Conservation (phyloP, 2,113 vertebrate genomes). For the Etia nguti region DNA sequence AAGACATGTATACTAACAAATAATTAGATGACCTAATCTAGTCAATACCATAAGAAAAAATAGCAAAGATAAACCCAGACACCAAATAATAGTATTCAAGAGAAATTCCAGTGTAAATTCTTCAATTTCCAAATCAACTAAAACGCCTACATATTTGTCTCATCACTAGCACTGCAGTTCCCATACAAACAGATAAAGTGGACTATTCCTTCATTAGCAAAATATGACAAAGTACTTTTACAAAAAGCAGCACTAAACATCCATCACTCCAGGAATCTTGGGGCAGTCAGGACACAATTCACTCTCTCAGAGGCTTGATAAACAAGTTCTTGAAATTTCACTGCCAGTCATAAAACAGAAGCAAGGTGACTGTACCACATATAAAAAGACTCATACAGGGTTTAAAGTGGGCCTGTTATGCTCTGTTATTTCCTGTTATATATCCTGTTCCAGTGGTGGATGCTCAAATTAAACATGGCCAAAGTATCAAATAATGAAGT, state of each 20-base stretch:
- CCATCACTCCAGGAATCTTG: neutral
- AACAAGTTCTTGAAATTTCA: neutral
- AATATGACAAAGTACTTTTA: neutral
- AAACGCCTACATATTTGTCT: neutral
- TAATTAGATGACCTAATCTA: neutral
- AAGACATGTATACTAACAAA: neutral
- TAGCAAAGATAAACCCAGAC: neutral
- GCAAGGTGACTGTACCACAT: neutral
- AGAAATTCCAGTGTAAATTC: neutral
- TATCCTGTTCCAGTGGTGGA: neutral
- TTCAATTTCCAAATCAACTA: neutral
- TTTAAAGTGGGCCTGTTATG: neutral
- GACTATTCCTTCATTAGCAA: neutral
- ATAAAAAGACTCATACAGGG: neutral
- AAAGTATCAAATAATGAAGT: neutral
- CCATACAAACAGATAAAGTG: neutral
- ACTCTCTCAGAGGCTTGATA: neutral
- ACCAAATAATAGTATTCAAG: neutral
- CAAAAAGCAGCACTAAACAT: neutral
- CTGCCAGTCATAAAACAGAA: neutral
- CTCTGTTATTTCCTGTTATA: neutral
- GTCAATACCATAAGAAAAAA: neutral
- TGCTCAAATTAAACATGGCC: neutral
- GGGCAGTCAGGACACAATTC: conserved; percentile 10
- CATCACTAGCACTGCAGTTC: neutral